Percentiles rank a stretch among this genome's conserved stretches.
Evolutionary conservation across 2,113 vertebrate species (phyloP).

Genomic region (Tapirus terrestris): DNA sequence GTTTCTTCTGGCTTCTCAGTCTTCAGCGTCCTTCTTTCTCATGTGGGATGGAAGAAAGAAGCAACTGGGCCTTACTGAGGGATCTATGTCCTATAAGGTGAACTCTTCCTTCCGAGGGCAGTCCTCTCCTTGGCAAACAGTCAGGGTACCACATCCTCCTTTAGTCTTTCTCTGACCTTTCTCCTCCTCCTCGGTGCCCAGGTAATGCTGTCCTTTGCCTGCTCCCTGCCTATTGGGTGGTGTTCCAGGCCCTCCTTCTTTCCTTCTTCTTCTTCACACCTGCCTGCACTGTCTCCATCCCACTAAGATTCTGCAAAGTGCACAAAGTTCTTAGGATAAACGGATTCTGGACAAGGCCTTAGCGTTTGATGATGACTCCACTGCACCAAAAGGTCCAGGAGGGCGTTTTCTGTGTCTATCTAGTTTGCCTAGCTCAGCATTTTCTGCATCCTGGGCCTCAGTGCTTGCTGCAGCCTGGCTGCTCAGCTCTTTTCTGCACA

Average conservation of each 20-base stretch:
- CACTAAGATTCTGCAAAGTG: not conserved
- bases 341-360: not conserved
- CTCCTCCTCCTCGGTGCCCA: no score
- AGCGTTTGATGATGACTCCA: accelerated
- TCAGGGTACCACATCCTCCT: not conserved
- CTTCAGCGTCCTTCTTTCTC: not conserved
- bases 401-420: accelerated
- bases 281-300: not conserved
- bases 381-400: accelerated
- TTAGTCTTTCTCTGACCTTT: not conserved
- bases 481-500: not conserved
- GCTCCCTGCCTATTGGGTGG: not conserved
- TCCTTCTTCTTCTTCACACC: not conserved
- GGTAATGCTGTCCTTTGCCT: not conserved
- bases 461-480: not conserved
- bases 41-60: not conserved
- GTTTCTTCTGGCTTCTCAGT: not conserved
- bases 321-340: not conserved
- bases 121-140: not conserved
- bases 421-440: accelerated
- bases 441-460: not conserved
- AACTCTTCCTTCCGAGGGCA: not conserved
- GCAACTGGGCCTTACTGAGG: not conserved
- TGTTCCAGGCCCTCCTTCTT: not conserved
- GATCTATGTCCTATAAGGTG: not conserved